Evolutionary conservation across 2,113 vertebrate species (phyloP).

Genomic region (Symphodus melops): DNA sequence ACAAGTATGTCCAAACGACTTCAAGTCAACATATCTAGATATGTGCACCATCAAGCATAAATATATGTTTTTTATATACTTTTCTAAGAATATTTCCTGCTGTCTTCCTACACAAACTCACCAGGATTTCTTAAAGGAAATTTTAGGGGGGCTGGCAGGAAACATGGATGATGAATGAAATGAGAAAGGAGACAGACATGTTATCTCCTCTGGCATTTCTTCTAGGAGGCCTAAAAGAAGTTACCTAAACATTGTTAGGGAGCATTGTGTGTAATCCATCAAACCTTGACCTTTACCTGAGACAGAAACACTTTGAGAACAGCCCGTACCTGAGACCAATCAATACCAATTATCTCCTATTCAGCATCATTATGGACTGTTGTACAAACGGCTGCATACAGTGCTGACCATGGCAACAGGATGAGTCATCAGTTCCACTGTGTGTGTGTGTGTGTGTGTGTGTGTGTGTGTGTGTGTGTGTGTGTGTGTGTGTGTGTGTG

Average conservation of each 20-base stretch:
- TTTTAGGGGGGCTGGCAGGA: too few relatives aligned
- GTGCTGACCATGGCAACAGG: slow-evolving; percentile 49
- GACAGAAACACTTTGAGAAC: slow-evolving; percentile 27
- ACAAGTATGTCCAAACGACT: too few relatives aligned
- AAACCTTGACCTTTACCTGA: slow-evolving; percentile 30
- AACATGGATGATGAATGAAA: background rate
- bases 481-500: background rate
- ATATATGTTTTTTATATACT: too few relatives aligned
- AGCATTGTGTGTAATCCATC: slow-evolving; percentile 5
- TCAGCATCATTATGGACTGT: slow-evolving; percentile 55
- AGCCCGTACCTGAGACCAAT: slow-evolving; percentile 33
- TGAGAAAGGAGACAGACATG: background rate
- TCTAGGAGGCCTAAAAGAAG: background rate
- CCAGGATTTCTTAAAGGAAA: too few relatives aligned
- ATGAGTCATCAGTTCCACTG: slow-evolving; percentile 54
- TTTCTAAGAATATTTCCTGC: too few relatives aligned
- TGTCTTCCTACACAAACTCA: too few relatives aligned
- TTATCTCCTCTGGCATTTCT: background rate
- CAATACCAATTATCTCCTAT: slow-evolving; percentile 64
- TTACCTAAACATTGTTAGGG: background rate
- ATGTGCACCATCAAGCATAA: too few relatives aligned
- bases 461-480: slow-evolving; percentile 24
- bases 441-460: slow-evolving; percentile 29
- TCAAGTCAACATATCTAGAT: too few relatives aligned
- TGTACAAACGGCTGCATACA: slow-evolving; percentile 35